Percentiles rank a stretch among this genome's conserved stretches.
Conservation (phyloP, 2,888 invertebrate species). For the Balanococcus diminutus region DNA sequence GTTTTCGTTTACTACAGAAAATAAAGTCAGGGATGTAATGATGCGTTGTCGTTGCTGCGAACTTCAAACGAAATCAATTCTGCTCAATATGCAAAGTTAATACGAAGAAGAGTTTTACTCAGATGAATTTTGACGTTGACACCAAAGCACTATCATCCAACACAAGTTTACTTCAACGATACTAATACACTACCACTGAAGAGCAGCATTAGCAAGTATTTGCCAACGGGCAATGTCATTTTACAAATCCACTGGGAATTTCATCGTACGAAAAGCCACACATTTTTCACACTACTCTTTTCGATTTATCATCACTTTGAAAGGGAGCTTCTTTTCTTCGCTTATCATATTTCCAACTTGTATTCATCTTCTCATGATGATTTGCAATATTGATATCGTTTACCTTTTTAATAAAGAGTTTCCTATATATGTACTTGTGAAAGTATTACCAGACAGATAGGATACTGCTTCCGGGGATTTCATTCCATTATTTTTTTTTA, state of each 20-base stretch:
- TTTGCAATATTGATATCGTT: neutral
- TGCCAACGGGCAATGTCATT: slow-evolving; percentile 42
- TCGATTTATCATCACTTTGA: slow-evolving; percentile 33
- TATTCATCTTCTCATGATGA: slow-evolving; percentile 29
- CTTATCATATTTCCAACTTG: slow-evolving; percentile 22
- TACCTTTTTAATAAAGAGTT: slow-evolving; percentile 20
- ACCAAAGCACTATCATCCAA: neutral
- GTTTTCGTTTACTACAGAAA: too few relatives aligned
- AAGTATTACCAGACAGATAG: neutral
- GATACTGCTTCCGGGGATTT: neutral
- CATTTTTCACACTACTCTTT: slow-evolving; percentile 39
- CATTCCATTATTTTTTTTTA: neutral
- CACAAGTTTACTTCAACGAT: neutral
- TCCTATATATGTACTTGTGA: neutral
- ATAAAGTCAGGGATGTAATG: too few relatives aligned
- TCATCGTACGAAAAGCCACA: slow-evolving; percentile 20
- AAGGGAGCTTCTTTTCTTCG: neutral
- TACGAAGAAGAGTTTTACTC: neutral
- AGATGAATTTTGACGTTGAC: slow-evolving; percentile 11
- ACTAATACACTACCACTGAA: slow-evolving; percentile 14
- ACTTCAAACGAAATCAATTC: neutral
- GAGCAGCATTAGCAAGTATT: neutral
- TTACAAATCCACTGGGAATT: slow-evolving; percentile 35
- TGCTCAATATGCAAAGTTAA: neutral
- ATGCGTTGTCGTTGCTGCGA: too few relatives aligned